Evolutionary conservation across 2,888 invertebrate species (phyloP), one percentile per base, ranked within the genome.

Genomic region (Latrodectus elegans): DNA sequence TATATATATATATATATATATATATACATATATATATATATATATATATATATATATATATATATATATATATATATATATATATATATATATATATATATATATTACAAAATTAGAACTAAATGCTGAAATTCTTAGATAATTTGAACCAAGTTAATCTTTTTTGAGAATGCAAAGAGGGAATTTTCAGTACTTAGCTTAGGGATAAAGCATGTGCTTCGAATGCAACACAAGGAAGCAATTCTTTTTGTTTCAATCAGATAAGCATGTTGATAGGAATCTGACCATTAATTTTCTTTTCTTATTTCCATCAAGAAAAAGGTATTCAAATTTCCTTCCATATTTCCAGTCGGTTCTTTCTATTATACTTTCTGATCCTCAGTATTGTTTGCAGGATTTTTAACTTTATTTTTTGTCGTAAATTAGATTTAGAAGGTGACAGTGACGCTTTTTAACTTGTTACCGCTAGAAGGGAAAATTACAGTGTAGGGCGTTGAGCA

Each of bases 401-500:
- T 73, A 78, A 84, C 72, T 84, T 73, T 71, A 22, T 65, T 67
- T 17, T 64, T 52, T 78, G 84, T 77, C 84, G 77, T 84, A 84
- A 84, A 84, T 84, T 84, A 84, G 84, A 73, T 71, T 72, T 77
- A 72, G 22, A 77, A 77, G 51, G 22, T 71, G 84, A 84, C 84
- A 83, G 83, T 67, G 76, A 83, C 52, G 70, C 17, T 75, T 71
- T 83, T 83, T 77, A 83, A 75, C 83, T 65, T 15, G 70, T 70
- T 76, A 72, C 14, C 49, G 55, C 70, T 68, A 70, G 84, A 78
- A 72, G 53, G 67, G 84, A 84, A 84, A 84, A 84, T 84, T 84
- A 84, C 26, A 84, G 72, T 71, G 77, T 65, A 53, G 72, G 72
- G 77, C 53, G 15, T 68, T 67, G 14, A 60, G 77, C 71, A 78